A percentile compares a stretch with the other conserved stretches of the same genome.
Conservation (phyloP, 1,140 invertebrate genomes). For the Macrobrachium nipponense region DNA sequence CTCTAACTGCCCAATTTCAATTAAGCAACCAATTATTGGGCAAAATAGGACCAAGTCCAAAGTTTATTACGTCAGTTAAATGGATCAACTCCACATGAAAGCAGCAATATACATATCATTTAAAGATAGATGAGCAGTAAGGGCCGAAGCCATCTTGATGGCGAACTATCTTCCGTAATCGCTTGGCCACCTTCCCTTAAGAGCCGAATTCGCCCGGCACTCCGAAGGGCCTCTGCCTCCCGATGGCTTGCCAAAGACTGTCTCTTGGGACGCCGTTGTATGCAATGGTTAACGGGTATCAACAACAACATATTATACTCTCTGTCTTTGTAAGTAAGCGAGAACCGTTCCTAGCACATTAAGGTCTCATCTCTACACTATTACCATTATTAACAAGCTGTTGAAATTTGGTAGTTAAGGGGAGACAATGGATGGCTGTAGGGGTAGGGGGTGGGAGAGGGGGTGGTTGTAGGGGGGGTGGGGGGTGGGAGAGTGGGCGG, state of each 20-base stretch:
- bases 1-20: slow-evolving; percentile 54
- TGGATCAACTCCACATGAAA: slow-evolving; percentile 55
- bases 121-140: slow-evolving; percentile 25
- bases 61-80: slow-evolving; percentile 56
- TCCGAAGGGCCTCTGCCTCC: neutral
- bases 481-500: neutral
- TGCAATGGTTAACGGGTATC: slow-evolving; percentile 25
- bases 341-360: slow-evolving; percentile 21
- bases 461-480: neutral
- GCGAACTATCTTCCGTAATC: neutral
- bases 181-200: neutral
- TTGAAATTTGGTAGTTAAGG: slow-evolving; percentile 13
- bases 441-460: neutral
- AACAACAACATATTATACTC: slow-evolving; percentile 24
- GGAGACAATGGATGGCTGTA: slow-evolving; percentile 6
- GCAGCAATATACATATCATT: slow-evolving; percentile 57
- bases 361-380: slow-evolving; percentile 21
- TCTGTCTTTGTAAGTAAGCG: slow-evolving; percentile 22
- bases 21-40: slow-evolving; percentile 54
- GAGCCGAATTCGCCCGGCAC: neutral
- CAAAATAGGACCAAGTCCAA: slow-evolving; percentile 55
- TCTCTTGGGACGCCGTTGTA: slow-evolving; percentile 14
- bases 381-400: slow-evolving; percentile 5
- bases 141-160: neutral
- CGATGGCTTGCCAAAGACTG: neutral